Percentiles rank a stretch among this genome's conserved stretches.
phyloP scores from a whole-genome alignment of 2,888 invertebrate species.

The Rhyacophila evoluta region DNA sequence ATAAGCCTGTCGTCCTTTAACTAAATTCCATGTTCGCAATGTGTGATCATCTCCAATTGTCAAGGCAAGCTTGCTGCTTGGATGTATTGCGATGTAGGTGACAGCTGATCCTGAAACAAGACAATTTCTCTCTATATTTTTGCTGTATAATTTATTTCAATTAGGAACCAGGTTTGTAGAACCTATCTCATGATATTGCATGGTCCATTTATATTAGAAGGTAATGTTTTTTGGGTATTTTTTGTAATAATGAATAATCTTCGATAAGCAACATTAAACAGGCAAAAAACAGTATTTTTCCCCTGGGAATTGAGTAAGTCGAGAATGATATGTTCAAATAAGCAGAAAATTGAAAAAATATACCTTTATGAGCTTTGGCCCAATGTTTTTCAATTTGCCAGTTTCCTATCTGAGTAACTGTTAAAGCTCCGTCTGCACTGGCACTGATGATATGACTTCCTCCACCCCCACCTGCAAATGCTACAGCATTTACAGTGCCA shows the following conservation, averaged over 20 bases:
- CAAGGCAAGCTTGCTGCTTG: conserved; percentile 88
- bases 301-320: no score
- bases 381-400: conserved; percentile 90
- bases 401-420: conserved; percentile 83
- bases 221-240: no score
- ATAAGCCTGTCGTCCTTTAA: conserved; percentile 92
- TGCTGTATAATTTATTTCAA: no score
- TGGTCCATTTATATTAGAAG: no score
- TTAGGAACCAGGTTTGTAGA: no score
- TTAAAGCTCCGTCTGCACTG: conserved; percentile 87
- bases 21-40: conserved; percentile 92
- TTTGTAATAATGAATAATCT: no score
- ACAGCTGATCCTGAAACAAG: conserved; percentile 72
- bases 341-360: no score
- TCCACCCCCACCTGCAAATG: conserved; percentile 80
- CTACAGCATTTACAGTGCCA: conserved; percentile 84
- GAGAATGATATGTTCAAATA: no score
- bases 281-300: no score
- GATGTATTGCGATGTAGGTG: conserved; percentile 84
- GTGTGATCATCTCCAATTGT: conserved; percentile 88
- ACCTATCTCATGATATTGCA: no score
- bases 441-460: conserved; percentile 85
- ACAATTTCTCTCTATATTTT: no score
- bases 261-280: no score
- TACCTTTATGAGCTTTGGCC: conserved; percentile 85